Evolutionary conservation across 2,888 invertebrate species (phyloP).

Genomic region (Furcula furcula): DNA sequence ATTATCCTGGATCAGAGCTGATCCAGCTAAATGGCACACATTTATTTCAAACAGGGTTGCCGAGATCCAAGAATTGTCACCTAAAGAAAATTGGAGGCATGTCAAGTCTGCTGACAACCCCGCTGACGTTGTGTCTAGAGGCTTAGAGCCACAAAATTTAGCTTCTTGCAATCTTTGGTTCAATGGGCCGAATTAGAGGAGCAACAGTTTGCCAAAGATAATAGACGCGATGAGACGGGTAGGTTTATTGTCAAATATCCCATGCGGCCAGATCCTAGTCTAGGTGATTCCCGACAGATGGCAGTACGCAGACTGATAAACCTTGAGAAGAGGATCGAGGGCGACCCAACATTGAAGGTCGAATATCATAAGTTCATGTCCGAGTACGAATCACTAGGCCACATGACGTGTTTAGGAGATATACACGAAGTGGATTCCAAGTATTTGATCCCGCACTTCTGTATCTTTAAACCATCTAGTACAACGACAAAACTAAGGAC

Average conservation of each 20-base stretch:
- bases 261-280: neutral
- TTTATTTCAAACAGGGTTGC: too few species aligned
- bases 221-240: slow-evolving; percentile 6
- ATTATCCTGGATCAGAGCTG: too few species aligned
- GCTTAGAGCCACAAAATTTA: too few species aligned
- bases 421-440: slow-evolving; percentile 3
- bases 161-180: too few species aligned
- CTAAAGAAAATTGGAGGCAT: too few species aligned
- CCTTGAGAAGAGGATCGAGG: slow-evolving; percentile 1
- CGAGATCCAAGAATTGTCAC: too few species aligned
- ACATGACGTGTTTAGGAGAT: slow-evolving; percentile 5
- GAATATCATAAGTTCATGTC: slow-evolving; percentile 7
- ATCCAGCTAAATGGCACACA: too few species aligned
- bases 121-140: too few species aligned
- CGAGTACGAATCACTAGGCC: slow-evolving; percentile 9
- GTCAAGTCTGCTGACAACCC: too few species aligned
- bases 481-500: slow-evolving; percentile 4
- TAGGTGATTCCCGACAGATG: slow-evolving; percentile 6
- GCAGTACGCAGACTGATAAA: slow-evolving; percentile 3
- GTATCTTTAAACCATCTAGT: slow-evolving; percentile 7
- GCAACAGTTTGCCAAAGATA: slow-evolving; percentile 3
- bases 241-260: slow-evolving; percentile 8
- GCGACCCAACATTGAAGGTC: neutral
- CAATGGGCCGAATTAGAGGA: too few species aligned
- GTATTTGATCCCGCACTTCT: slow-evolving; percentile 10